These are phyloP conservation scores for Corvus cornix DNA, from an alignment of 2,113 vertebrate species.

Conservation along the genomic window DNA sequence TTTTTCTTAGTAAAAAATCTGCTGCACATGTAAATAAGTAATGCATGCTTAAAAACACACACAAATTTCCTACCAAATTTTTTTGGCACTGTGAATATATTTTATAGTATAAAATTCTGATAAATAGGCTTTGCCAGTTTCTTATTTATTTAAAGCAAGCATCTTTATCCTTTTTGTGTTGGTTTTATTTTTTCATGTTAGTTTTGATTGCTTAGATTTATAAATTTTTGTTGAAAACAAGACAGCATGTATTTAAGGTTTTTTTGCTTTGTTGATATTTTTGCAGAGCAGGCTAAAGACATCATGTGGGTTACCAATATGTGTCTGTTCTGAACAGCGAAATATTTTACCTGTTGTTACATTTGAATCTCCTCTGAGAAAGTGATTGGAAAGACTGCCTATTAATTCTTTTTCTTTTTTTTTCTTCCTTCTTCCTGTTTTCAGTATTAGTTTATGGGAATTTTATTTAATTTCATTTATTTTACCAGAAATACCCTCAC, in stretches of 20 bases:
- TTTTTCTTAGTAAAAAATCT: background rate
- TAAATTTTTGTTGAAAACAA: background rate
- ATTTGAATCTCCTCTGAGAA: background rate
- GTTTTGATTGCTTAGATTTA: background rate
- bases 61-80: background rate
- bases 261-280: background rate
- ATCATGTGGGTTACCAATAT: background rate
- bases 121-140: background rate
- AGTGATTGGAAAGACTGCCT: background rate
- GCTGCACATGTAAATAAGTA: background rate
- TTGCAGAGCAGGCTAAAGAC: background rate
- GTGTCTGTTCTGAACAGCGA: background rate
- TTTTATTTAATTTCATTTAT: background rate
- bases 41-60: background rate
- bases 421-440: background rate
- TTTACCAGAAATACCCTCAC: background rate
- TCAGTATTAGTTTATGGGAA: background rate
- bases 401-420: fast-evolving
- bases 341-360: background rate
- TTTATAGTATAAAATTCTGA: background rate
- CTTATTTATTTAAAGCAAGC: background rate
- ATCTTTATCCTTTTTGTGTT: background rate
- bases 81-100: background rate
- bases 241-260: background rate
- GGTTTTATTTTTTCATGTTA: background rate